Percentiles rank a stretch among this genome's conserved stretches.
phyloP scores from a whole-genome alignment of 2,888 invertebrate species.

The Drosophila mimetica region DNA sequence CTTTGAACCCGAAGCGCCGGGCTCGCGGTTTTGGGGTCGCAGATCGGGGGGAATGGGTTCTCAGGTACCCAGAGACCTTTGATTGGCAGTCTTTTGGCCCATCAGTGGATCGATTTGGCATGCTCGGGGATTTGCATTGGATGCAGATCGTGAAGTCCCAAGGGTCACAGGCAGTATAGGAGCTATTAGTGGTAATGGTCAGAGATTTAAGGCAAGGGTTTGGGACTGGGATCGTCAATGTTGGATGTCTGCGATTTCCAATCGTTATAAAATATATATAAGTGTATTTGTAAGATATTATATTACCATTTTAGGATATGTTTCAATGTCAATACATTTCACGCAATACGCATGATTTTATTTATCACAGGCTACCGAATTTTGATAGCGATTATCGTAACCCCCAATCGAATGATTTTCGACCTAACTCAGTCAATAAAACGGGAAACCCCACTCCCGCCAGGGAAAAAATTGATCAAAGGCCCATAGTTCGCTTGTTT shows the following conservation, averaged over 20 bases:
- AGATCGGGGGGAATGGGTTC: not conserved
- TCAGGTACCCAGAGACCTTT: constrained; percentile 5
- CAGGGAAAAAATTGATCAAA: constrained; percentile 60
- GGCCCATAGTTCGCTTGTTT: constrained; percentile 39
- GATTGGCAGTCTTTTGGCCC: constrained; percentile 15
- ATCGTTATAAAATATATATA: no score
- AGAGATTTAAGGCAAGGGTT: not conserved
- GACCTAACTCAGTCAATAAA: constrained; percentile 30
- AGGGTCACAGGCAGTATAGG: not conserved
- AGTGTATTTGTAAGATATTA: no score
- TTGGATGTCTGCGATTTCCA: not conserved
- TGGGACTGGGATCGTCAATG: no score
- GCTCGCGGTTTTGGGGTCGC: constrained; percentile 6
- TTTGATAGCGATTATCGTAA: not conserved
- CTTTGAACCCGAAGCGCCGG: constrained; percentile 43
- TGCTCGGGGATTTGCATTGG: constrained; percentile 21
- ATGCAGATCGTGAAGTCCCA: constrained; percentile 12
- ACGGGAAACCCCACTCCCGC: not conserved
- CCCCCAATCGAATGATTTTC: constrained; percentile 3
- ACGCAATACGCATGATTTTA: no score
- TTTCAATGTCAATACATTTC: no score
- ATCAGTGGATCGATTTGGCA: constrained; percentile 25
- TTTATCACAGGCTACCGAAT: not conserved
- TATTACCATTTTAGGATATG: no score
- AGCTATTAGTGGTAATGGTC: constrained; percentile 3